Conservation (phyloP, 2,797 vertebrate species). For the Eulemur albifrons region DNA sequence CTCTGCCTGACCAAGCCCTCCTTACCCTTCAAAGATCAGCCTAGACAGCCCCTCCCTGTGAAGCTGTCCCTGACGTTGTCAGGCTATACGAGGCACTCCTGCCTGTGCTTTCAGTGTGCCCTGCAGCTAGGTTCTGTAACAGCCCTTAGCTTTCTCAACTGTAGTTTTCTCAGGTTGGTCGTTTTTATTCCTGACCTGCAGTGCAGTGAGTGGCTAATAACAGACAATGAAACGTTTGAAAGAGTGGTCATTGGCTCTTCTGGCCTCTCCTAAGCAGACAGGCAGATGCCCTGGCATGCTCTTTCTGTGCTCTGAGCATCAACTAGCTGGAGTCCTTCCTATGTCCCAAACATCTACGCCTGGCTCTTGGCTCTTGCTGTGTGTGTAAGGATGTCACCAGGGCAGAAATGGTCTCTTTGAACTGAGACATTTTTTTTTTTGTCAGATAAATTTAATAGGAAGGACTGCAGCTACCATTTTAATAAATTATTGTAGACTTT, state of each 20-base stretch:
- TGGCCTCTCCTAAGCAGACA: not conserved
- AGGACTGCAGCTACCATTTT: not conserved
- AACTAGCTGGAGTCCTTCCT: not conserved
- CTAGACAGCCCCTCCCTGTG: not conserved
- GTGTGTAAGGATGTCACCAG: not conserved
- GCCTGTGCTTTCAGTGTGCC: not conserved
- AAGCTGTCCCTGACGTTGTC: not conserved
- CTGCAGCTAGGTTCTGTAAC: not conserved
- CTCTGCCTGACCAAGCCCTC: not conserved
- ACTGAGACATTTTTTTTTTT: not conserved
- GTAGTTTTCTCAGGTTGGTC: not conserved
- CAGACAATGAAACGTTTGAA: not conserved
- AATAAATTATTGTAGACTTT: not conserved
- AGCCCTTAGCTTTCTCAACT: not conserved
- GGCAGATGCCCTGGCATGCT: not conserved
- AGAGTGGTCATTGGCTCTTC: fast-evolving
- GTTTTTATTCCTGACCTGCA: not conserved
- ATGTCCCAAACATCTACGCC: not conserved
- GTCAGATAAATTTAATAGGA: not conserved
- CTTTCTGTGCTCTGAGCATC: not conserved
- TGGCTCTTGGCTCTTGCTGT: not conserved
- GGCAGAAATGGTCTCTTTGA: not conserved
- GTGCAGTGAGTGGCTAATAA: not conserved
- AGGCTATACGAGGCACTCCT: fast-evolving
- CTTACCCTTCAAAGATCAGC: not conserved